Conservation (phyloP, 2,888 invertebrate genomes). For the Lumbricus terrestris region DNA sequence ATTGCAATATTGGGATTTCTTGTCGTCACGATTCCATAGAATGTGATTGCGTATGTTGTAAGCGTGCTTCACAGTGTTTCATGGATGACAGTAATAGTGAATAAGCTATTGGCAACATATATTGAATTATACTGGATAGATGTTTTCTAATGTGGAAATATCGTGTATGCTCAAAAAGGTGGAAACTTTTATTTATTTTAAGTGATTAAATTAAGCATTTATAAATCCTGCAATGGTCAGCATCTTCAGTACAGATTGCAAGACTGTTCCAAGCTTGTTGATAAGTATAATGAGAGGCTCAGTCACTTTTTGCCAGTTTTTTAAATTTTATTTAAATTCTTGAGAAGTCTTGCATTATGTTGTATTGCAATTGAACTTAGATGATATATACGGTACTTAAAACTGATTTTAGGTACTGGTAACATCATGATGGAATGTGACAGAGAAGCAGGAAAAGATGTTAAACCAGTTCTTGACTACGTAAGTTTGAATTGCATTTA, state of each 20-base stretch:
- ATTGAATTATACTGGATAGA: too few species aligned
- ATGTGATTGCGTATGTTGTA: too few species aligned
- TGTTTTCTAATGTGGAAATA: too few species aligned
- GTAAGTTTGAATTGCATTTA: neutral
- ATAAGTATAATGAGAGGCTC: neutral
- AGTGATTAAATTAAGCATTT: neutral
- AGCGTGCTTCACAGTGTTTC: too few species aligned
- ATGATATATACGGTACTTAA: neutral
- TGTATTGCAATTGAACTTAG: neutral
- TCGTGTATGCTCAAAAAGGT: too few species aligned
- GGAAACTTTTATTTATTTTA: too few species aligned
- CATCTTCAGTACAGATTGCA: neutral
- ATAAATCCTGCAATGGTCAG: too few species aligned
- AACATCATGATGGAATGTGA: conserved; percentile 3
- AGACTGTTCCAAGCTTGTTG: neutral
- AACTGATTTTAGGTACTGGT: neutral
- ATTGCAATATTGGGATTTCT: neutral
- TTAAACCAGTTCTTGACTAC: neutral
- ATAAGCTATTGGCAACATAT: too few species aligned
- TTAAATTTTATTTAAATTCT: neutral
- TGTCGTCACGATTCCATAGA: neutral
- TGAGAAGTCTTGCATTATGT: neutral
- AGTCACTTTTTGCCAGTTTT: too few species aligned
- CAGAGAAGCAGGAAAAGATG: neutral
- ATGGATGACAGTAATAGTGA: too few species aligned